Evolutionary conservation across 2,888 invertebrate species (phyloP).

Genomic region (Tinea pellionella): DNA sequence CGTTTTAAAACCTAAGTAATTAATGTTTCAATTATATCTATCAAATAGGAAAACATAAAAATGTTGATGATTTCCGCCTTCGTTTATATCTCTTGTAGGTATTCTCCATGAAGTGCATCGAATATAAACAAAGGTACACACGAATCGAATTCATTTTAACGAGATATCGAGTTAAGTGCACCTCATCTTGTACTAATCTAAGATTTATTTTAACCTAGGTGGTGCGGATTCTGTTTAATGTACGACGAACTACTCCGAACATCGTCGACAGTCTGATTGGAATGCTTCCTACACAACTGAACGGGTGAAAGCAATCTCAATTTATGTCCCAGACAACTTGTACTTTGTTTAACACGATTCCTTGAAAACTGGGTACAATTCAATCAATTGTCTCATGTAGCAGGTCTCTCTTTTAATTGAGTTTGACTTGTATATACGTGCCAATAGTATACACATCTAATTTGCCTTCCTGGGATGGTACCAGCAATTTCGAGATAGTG

Average conservation of each 20-base stretch:
- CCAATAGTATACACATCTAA: not conserved
- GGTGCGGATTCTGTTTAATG: slow-evolving; percentile 29
- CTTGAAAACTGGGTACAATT: not conserved
- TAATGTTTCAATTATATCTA: not conserved
- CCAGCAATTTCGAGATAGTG: too few species aligned
- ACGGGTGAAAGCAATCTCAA: slow-evolving; percentile 43
- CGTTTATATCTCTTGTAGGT: too few species aligned
- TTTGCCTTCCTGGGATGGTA: too few species aligned
- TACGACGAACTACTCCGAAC: slow-evolving; percentile 33
- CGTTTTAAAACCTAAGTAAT: not conserved
- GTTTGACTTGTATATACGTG: not conserved
- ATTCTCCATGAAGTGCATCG: not conserved
- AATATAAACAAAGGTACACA: not conserved
- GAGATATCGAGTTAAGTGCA: not conserved
- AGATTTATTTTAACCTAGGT: slow-evolving; percentile 3
- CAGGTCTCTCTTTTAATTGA: not conserved
- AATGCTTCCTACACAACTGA: slow-evolving; percentile 24
- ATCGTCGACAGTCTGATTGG: slow-evolving; percentile 24
- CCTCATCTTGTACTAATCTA: not conserved
- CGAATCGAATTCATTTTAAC: not conserved
- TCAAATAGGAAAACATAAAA: not conserved
- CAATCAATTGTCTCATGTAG: slow-evolving; percentile 2
- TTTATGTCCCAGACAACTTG: slow-evolving; percentile 28
- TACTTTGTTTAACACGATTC: slow-evolving; percentile 10
- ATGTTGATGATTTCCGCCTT: not conserved